phyloP scores from a whole-genome alignment of 2,797 vertebrate genomes.

The Ctenopoma multispine region DNA sequence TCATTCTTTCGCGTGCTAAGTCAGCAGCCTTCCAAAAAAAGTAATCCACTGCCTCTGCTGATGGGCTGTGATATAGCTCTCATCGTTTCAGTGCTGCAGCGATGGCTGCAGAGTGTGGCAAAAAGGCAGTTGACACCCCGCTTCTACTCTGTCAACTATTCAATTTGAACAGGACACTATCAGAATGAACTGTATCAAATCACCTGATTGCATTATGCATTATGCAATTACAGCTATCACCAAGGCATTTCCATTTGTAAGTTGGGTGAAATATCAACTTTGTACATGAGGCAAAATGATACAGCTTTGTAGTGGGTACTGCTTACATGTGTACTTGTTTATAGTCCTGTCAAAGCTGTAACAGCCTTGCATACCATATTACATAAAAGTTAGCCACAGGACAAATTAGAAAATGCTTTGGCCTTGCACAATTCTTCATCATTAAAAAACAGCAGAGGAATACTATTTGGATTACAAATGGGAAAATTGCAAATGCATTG shows the following conservation, averaged over 20 bases:
- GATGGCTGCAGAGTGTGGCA: constrained; percentile 55
- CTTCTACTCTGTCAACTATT: constrained; percentile 64
- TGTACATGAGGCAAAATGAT: constrained; percentile 44
- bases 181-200: constrained; percentile 59
- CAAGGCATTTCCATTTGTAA: constrained; percentile 45
- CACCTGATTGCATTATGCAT: constrained; percentile 53
- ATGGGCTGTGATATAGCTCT: constrained; percentile 77
- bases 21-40: constrained; percentile 76
- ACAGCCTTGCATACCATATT: constrained; percentile 28
- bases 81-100: constrained; percentile 57
- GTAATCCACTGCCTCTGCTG: constrained; percentile 72
- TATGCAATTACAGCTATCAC: constrained; percentile 43
- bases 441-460: constrained; percentile 69
- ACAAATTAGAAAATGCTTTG: constrained; percentile 64
- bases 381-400: constrained; percentile 63
- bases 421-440: constrained; percentile 55
- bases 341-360: constrained; percentile 43
- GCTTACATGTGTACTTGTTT: constrained; percentile 61
- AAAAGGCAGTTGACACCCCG: constrained; percentile 66
- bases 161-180: constrained; percentile 45
- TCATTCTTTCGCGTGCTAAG: constrained; percentile 71
- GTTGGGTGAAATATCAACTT: constrained; percentile 35
- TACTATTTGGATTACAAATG: constrained; percentile 70
- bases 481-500: constrained; percentile 69
- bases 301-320: constrained; percentile 40